A percentile compares a stretch with the other conserved stretches of the same genome.
These are phyloP conservation scores for Napeogenes sylphis DNA, from an alignment of 2,888 invertebrate genomes.

Conservation along the genomic window DNA sequence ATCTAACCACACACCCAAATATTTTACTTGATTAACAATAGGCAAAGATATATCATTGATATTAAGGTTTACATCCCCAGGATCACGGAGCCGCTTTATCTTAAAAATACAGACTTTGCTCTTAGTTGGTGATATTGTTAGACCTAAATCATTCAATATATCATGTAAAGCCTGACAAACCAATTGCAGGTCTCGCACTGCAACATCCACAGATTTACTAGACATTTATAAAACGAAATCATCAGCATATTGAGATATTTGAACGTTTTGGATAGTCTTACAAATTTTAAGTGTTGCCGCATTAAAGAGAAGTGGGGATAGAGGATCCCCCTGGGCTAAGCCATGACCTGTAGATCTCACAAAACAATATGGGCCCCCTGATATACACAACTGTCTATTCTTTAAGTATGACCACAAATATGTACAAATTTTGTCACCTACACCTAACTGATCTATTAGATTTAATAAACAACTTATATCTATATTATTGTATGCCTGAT, in stretches of 20 bases:
- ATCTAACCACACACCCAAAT: constrained; percentile 38
- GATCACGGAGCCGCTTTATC: constrained; percentile 18
- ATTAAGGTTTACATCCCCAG: constrained; percentile 13
- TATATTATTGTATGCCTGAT: constrained; percentile 26
- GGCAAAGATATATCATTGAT: constrained; percentile 20
- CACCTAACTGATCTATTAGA: constrained; percentile 16
- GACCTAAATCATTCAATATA: constrained; percentile 25
- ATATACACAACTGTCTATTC: constrained; percentile 7
- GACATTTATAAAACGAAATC: constrained; percentile 32
- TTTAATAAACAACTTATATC: constrained; percentile 12
- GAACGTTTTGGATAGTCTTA: constrained; percentile 13
- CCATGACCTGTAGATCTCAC: constrained; percentile 21
- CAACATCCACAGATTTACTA: constrained; percentile 8
- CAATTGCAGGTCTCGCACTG: constrained; percentile 12
- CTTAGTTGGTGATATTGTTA: constrained; percentile 29
- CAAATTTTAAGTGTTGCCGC: constrained; percentile 24
- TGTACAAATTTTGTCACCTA: constrained; percentile 16
- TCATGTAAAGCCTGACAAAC: constrained; percentile 20
- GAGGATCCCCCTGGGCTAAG: constrained; percentile 34
- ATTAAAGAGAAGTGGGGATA: constrained; percentile 35
- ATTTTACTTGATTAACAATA: constrained; percentile 30
- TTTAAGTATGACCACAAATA: constrained; percentile 20
- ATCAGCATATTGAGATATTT: constrained; percentile 32
- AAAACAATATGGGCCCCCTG: neutral
- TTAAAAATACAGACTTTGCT: constrained; percentile 32